phyloP scores from a whole-genome alignment of 2,797 vertebrate genomes.

The Pseudopleuronectes americanus region DNA sequence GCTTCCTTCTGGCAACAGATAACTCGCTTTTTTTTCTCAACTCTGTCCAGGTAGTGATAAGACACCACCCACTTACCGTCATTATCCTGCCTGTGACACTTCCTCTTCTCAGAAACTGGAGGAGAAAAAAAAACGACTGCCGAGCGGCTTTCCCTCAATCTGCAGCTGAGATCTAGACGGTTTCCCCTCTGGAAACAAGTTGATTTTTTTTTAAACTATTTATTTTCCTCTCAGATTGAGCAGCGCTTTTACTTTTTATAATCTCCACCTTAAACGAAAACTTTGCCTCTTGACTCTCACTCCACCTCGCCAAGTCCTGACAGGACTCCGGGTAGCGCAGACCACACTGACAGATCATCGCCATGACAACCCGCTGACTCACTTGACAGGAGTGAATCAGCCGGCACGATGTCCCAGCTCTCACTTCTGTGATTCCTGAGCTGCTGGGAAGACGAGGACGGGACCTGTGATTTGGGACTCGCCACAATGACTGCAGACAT shows the following conservation, averaged over 20 bases:
- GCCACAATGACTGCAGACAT: slow-evolving; percentile 78
- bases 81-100: slow-evolving; percentile 43
- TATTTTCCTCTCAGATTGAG: not conserved
- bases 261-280: not conserved
- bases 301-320: slow-evolving; percentile 42
- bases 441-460: slow-evolving; percentile 73
- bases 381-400: slow-evolving; percentile 58
- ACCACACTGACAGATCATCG: slow-evolving; percentile 62
- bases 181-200: slow-evolving; percentile 12
- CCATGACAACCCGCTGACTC: slow-evolving; percentile 61
- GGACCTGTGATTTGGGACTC: slow-evolving; percentile 63
- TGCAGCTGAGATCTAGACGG: slow-evolving; percentile 21
- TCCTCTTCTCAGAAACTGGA: slow-evolving; percentile 63
- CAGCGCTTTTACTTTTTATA: not conserved
- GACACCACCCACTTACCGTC: slow-evolving; percentile 64
- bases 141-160: slow-evolving; percentile 7
- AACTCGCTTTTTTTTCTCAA: slow-evolving; percentile 12
- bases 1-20: slow-evolving; percentile 55
- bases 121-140: slow-evolving; percentile 4
- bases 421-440: slow-evolving; percentile 40
- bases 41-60: slow-evolving; percentile 51
- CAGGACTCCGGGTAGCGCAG: slow-evolving; percentile 41
- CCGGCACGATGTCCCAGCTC: slow-evolving; percentile 48
- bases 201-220: not conserved
- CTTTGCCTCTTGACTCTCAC: not conserved